Percentiles rank a stretch among this genome's conserved stretches.
These are phyloP conservation scores for Chondrosia reniformis DNA, from an alignment of 37 sponge, comb jelly and placozoan species.

Conservation along the genomic window DNA sequence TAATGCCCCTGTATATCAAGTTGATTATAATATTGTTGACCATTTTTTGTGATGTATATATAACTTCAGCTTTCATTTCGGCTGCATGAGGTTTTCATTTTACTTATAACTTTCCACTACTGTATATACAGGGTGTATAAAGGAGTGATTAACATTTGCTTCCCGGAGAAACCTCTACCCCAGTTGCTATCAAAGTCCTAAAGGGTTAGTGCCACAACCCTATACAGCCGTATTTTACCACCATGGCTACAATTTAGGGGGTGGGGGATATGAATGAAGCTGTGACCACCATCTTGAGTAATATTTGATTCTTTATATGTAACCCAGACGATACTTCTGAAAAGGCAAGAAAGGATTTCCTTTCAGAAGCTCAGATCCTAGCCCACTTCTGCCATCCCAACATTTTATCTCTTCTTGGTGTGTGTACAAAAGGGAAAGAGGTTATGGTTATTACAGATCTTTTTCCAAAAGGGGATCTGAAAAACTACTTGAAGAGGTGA, in stretches of 20 bases:
- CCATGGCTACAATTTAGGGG: too few species aligned
- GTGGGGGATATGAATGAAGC: too few species aligned
- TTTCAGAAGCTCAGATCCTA: slow-evolving; percentile 52
- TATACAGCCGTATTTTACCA: too few species aligned
- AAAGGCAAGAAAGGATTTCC: slow-evolving; percentile 28
- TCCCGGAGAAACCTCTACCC: slow-evolving; percentile 23
- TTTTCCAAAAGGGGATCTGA: slow-evolving; percentile 42
- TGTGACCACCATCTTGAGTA: too few species aligned
- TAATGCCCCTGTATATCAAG: too few species aligned
- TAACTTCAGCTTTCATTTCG: too few species aligned
- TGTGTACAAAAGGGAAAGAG: slow-evolving; percentile 21
- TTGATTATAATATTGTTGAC: too few species aligned
- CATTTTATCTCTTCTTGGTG: slow-evolving; percentile 39
- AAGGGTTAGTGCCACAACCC: too few species aligned
- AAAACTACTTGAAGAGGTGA: slow-evolving; percentile 32
- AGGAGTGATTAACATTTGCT: slow-evolving; percentile 8
- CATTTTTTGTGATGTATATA: background rate
- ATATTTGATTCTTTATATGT: too few species aligned
- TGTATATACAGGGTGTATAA: slow-evolving; percentile 40
- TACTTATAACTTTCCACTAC: background rate
- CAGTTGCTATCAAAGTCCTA: slow-evolving; percentile 49
- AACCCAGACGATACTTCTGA: slow-evolving; percentile 39
- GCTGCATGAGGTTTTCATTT: background rate
- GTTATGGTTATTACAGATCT: slow-evolving; percentile 31
- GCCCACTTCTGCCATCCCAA: slow-evolving; percentile 52